phyloP scores from a whole-genome alignment of 2,888 invertebrate genomes.

The Spisula solida region DNA sequence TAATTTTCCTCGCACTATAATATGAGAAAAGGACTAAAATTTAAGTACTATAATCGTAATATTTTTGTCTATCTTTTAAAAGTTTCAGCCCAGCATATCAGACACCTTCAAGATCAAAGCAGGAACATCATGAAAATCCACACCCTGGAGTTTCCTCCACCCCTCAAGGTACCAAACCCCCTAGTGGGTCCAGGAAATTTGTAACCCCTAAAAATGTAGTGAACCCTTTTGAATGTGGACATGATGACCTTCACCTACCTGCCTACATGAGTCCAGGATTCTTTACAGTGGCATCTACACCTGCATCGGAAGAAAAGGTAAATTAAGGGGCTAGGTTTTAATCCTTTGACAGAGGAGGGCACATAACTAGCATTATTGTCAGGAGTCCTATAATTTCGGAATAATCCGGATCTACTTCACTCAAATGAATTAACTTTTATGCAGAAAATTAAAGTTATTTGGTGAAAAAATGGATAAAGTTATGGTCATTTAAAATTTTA shows the following conservation, averaged over 20 bases:
- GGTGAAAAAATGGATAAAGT: no score
- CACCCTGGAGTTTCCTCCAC: slow-evolving; percentile 59
- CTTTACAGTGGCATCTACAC: slow-evolving; percentile 79
- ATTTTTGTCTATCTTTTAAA: neutral
- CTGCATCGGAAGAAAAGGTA: slow-evolving; percentile 75
- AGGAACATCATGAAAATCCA: slow-evolving; percentile 50
- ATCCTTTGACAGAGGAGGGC: no score
- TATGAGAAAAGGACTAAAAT: no score
- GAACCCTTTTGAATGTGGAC: slow-evolving; percentile 84
- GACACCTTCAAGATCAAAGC: slow-evolving; percentile 66
- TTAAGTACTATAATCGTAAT: no score
- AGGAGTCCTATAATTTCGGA: no score
- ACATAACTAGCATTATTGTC: no score
- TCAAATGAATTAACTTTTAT: no score
- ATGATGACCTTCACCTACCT: slow-evolving; percentile 80
- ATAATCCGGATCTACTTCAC: no score
- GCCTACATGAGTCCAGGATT: slow-evolving; percentile 84
- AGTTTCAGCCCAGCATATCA: slow-evolving; percentile 69
- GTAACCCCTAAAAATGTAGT: slow-evolving; percentile 70
- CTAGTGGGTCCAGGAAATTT: slow-evolving; percentile 57
- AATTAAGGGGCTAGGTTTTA: neutral
- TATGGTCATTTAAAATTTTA: no score
- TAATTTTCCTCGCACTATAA: no score
- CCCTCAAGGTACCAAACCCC: slow-evolving; percentile 61
- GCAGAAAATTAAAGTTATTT: no score